Percentiles rank a stretch among this genome's conserved stretches.
These are phyloP conservation scores for Chelonus insularis DNA, from an alignment of 1,140 invertebrate genomes.

Conservation along the genomic window DNA sequence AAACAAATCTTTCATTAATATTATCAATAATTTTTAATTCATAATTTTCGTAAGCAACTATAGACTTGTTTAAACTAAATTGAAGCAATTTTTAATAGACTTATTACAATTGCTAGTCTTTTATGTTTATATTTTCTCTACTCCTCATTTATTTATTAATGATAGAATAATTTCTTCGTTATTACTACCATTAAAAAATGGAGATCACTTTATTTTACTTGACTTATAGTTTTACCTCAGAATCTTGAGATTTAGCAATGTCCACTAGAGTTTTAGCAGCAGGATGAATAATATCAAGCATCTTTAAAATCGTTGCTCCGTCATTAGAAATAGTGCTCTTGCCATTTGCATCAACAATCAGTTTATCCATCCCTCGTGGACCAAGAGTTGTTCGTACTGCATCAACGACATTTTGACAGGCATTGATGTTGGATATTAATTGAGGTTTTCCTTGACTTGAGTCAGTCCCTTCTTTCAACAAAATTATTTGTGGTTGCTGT, in stretches of 20 bases:
- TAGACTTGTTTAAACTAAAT: too few species aligned
- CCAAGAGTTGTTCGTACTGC: conserved; percentile 95
- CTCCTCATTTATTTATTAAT: too few species aligned
- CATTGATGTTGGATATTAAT: conserved; percentile 98
- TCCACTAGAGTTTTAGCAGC: conserved; percentile 97
- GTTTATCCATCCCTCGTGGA: conserved; percentile 98
- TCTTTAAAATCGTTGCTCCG: conserved; percentile 98
- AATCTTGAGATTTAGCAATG: conserved; percentile 99
- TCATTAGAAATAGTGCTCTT: conserved; percentile 99
- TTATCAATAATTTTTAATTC: too few species aligned
- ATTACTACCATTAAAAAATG: too few species aligned
- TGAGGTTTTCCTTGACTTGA: conserved; percentile 94
- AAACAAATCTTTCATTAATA: too few species aligned
- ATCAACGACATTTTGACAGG: conserved; percentile 96
- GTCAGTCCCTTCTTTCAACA: conserved; percentile 98
- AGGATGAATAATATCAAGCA: conserved; percentile 96
- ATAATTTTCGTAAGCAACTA: too few species aligned
- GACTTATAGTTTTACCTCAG: conserved; percentile 93
- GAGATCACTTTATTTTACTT: too few species aligned
- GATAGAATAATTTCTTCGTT: too few species aligned
- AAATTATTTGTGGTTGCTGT: conserved; percentile 96
- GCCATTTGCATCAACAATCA: conserved; percentile 88
- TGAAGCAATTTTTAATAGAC: too few species aligned
- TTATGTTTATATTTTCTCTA: too few species aligned
- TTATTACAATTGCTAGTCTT: too few species aligned